Conservation (phyloP, 2,797 vertebrate species). For the Takifugu rubripes region DNA sequence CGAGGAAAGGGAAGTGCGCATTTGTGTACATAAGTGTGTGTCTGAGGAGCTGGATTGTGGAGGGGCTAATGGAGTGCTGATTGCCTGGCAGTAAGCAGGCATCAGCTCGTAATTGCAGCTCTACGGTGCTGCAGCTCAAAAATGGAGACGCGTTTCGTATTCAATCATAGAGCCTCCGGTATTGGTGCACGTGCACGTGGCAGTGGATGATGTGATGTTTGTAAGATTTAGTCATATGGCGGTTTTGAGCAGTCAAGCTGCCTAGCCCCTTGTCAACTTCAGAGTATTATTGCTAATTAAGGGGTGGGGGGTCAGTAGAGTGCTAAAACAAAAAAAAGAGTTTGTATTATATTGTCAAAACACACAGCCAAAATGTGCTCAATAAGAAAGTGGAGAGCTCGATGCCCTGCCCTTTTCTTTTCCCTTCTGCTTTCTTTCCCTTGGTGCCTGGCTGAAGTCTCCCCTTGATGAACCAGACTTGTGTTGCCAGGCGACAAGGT, state of each 20-base stretch:
- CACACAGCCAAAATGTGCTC: conserved; percentile 7
- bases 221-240: conserved; percentile 9
- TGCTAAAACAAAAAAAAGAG: background rate
- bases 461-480: conserved; percentile 53
- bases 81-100: conserved; percentile 76
- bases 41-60: conserved; percentile 54
- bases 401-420: conserved; percentile 29
- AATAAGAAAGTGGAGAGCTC: conserved; percentile 12
- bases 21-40: conserved; percentile 25
- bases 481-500: conserved; percentile 78
- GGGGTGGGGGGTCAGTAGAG: too few species aligned
- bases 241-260: background rate
- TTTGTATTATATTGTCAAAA: background rate
- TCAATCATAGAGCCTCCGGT: conserved; percentile 42
- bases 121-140: conserved; percentile 67
- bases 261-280: too few species aligned
- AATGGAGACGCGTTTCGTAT: conserved; percentile 68
- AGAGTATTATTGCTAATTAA: too few species aligned
- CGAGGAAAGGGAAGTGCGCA: conserved; percentile 21
- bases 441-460: conserved; percentile 47
- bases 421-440: conserved; percentile 31
- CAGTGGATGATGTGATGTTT: conserved; percentile 12
- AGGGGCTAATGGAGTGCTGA: conserved; percentile 77
- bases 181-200: conserved; percentile 15
- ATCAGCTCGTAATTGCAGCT: conserved; percentile 75